phyloP scores from a whole-genome alignment of 2,888 invertebrate species.

The Caenorhabditis panamensis region DNA sequence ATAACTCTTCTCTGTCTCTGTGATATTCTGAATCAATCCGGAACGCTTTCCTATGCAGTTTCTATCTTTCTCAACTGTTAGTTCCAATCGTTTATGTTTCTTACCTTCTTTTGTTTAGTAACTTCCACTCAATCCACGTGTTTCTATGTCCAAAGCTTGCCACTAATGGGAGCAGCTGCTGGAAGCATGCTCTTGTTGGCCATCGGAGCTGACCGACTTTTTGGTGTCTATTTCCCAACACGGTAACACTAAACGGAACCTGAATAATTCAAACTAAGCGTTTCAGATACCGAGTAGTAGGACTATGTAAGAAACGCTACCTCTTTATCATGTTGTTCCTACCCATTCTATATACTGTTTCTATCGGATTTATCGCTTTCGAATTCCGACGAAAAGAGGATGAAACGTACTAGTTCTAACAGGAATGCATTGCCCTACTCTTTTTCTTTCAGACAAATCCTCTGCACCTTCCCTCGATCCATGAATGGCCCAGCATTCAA shows the following conservation, averaged over 20 bases:
- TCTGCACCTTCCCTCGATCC: conserved; percentile 29
- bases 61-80: neutral
- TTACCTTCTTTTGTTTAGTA: conserved; percentile 13
- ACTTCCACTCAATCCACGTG: conserved; percentile 27
- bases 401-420: neutral
- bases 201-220: conserved; percentile 48
- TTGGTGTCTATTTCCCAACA: conserved; percentile 50
- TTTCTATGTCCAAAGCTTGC: conserved; percentile 36
- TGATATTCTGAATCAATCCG: neutral
- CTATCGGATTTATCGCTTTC: no score
- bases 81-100: no score
- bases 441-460: conserved; percentile 24
- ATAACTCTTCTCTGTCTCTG: neutral
- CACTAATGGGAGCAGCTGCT: conserved; percentile 28
- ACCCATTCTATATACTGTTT: no score
- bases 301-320: neutral
- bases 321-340: neutral
- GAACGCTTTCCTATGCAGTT: neutral
- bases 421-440: neutral
- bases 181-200: conserved; percentile 42
- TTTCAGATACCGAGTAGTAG: neutral
- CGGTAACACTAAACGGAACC: conserved; percentile 27
- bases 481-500: conserved; percentile 18
- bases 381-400: neutral
- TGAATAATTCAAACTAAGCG: conserved; percentile 15